Conservation (phyloP, 2,888 invertebrate species). For the Sussaba pulchella region DNA sequence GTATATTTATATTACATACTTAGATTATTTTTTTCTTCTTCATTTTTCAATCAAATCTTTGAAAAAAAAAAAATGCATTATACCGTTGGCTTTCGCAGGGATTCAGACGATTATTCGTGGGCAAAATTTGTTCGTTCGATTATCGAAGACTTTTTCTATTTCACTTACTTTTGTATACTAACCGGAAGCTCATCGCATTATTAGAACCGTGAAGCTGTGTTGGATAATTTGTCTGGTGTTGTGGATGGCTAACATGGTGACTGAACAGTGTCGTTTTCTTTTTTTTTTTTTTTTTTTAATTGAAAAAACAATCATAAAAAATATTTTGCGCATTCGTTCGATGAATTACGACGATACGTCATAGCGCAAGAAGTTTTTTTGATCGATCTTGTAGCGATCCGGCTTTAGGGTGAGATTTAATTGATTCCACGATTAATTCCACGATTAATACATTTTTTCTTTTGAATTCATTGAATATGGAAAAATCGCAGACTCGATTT, state of each 20-base stretch:
- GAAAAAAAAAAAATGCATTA: slow-evolving; percentile 68
- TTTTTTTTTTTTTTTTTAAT: slow-evolving; percentile 45
- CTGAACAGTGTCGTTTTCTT: slow-evolving; percentile 69
- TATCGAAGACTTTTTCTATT: slow-evolving; percentile 54
- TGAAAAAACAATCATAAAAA: background rate
- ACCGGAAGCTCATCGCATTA: slow-evolving; percentile 61
- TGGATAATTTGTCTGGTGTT: slow-evolving; percentile 81
- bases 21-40: background rate
- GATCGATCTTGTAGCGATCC: slow-evolving; percentile 38
- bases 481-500: background rate
- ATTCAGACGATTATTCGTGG: slow-evolving; percentile 74
- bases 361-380: slow-evolving; percentile 22
- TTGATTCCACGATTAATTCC: background rate
- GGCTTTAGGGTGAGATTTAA: slow-evolving; percentile 39
- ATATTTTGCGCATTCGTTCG: background rate
- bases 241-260: slow-evolving; percentile 82
- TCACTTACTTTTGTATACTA: slow-evolving; percentile 64
- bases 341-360: slow-evolving; percentile 17
- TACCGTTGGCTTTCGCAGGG: slow-evolving; percentile 80
- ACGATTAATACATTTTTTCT: slow-evolving; percentile 30
- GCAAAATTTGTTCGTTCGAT: slow-evolving; percentile 65
- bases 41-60: slow-evolving; percentile 19
- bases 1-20: no score
- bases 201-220: slow-evolving; percentile 70
- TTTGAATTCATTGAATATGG: slow-evolving; percentile 1